These are phyloP conservation scores for Hyperoplus lanceolatus DNA, from an alignment of 2,797 vertebrate species.

Conservation along the genomic window DNA sequence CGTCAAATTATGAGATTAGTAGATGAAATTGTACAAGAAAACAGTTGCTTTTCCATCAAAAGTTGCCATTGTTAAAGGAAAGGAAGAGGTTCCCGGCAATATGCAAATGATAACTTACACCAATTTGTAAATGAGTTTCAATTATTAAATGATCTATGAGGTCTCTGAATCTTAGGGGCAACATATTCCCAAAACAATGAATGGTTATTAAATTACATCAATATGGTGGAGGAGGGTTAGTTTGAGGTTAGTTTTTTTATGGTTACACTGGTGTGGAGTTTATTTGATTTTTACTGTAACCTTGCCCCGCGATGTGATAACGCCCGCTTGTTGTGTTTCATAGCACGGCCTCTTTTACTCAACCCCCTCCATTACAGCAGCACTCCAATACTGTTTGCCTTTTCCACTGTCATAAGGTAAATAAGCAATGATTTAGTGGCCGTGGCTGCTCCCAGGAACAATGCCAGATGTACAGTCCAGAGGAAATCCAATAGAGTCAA, in stretches of 20 bases:
- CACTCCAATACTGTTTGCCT: constrained; percentile 75
- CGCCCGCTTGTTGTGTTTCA: constrained; percentile 22
- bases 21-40: constrained; percentile 1
- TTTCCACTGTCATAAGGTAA: constrained; percentile 79
- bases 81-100: constrained; percentile 10
- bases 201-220: constrained; percentile 48
- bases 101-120: constrained; percentile 28
- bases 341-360: constrained; percentile 27
- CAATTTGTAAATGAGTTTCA: constrained; percentile 39
- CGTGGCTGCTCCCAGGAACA: constrained; percentile 71
- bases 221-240: background rate
- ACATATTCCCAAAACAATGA: constrained; percentile 49
- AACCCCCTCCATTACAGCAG: constrained; percentile 55
- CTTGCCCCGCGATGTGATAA: constrained; percentile 36
- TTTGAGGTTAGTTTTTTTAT: background rate
- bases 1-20: background rate
- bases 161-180: constrained; percentile 34
- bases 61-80: constrained; percentile 7
- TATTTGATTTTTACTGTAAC: constrained; percentile 58
- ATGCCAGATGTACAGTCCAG: constrained; percentile 80
- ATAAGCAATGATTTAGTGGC: constrained; percentile 82
- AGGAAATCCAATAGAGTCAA: constrained; percentile 81
- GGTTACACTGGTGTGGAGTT: constrained; percentile 20
- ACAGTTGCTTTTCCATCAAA: constrained; percentile 3
- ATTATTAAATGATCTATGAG: constrained; percentile 44